Evolutionary conservation across 1,140 invertebrate species (phyloP), one percentile per base, ranked within the genome.

Genomic region (Cydia pomonella): DNA sequence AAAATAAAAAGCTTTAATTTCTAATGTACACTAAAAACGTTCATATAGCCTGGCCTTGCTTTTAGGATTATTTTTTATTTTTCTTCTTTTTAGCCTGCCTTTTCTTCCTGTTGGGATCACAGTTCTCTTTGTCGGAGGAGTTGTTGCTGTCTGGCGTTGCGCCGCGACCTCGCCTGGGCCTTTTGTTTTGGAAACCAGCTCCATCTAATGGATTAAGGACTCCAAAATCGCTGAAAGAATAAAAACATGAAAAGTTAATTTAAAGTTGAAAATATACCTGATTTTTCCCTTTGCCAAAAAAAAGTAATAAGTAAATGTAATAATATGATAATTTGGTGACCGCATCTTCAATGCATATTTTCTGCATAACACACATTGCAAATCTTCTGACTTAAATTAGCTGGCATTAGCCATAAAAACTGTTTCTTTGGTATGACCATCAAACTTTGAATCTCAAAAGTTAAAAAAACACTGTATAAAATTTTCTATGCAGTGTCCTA

Each of bases 111-210:
- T 92, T 92, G 23, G 91, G 91, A 82, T 92, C 85, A 66, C 79
- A 83, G 75, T 92, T 92, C 79, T 92, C 91, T 75, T 92, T 92
- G 16, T 91, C 91, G n/a, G 91, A 92, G 23, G 91, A 92, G 75
- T 91, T 84, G 10, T 83, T 84, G 72, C 91, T 92, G 25, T 79
- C 80, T 1, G 88, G 88, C 18, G 89, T 87, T 5, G 75, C 59
- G 1, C 85, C 83, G 62, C 89, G 79, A 9, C 75, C 64, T 33
- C 73, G 38, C 9, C 81, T 77, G 29, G 78, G 83, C 13, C 72
- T 50, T 76, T 82, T 87, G 12, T 66, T 75, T 21, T 73, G 41
- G 75, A 82, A 74, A 21, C 88, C 75, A 13, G 63, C 72, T 73
- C 41, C 21, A 63, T 77, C 66, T 69, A 92, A 23, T 78, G 82